Base-by-base conservation (phyloP, 2,797 vertebrate species). In the Pseudomugil tenellus region DNA sequence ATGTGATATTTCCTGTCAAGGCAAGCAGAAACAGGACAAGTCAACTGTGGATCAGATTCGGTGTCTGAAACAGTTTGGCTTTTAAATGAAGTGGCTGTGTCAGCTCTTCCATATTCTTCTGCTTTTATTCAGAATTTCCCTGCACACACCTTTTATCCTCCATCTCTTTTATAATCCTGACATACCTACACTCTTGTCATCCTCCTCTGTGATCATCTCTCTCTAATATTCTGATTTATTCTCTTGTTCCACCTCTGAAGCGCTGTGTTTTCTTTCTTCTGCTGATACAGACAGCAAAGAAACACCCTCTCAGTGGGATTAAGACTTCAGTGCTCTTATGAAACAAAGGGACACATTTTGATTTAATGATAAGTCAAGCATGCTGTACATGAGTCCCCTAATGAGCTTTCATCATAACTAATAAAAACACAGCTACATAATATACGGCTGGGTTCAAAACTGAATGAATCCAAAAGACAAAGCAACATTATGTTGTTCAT, bases 151-250 rank as follows among this genome's bases (percentile, higher is more conserved):
- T 53, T 55, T 60, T 51, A 32, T 65, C 19, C 48, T 48, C 46
- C 63, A 58, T 72, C 53, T 75, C 63, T 81, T 72, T 78, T 75
- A 75, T 79, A 68, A 58, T 63, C 54, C 54, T 54, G 12, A 37
- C 68, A 79, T 74, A 64, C 65, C 67, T 63, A 32, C 6, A 13
- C 28, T 72, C 46, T 55, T 26, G 46, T n/a, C 58, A 43, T 59
- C 23, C 29, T 53, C 46, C 56, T 49, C 78, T 56, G 70, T 75
- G 23, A 76, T 61, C 70, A 68, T 48, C 63, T 72, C 19, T 58
- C 64, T 81, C 60, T 74, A 63, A 72, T 67, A 79, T 83, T 79
- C 61, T 72, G 48, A 81, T 79, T 57, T 39, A 34, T 23, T 61
- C 25, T 72, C 61, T 74, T 77, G 61, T 72, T 75, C 70, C 48